A percentile compares a stretch with the other conserved stretches of the same genome.
phyloP scores from a whole-genome alignment of 1,140 invertebrate genomes.

The Drosophila nasuta region DNA sequence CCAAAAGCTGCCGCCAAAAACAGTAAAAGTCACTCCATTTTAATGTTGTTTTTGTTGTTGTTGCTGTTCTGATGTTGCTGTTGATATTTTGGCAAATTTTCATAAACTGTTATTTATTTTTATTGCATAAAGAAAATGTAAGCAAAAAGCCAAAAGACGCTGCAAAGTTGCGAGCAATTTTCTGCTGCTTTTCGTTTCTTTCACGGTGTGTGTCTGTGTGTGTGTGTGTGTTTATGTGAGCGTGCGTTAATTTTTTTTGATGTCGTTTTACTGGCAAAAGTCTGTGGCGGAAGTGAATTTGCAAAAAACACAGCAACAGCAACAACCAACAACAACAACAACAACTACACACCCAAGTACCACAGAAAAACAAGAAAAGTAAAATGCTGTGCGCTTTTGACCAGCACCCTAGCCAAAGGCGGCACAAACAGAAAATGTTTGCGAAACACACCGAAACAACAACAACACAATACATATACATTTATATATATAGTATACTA shows the following conservation, averaged over 20 bases:
- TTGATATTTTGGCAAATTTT: slow-evolving; percentile 82
- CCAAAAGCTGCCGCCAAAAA: slow-evolving; percentile 56
- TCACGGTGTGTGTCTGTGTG: slow-evolving; percentile 6
- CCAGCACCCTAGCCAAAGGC: slow-evolving; percentile 44
- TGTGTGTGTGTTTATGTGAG: background rate
- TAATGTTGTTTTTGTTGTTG: slow-evolving; percentile 25
- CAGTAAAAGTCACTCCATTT: slow-evolving; percentile 75
- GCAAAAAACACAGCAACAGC: slow-evolving; percentile 61
- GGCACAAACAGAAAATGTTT: slow-evolving; percentile 71
- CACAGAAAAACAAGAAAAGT: slow-evolving; percentile 39
- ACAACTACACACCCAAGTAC: slow-evolving; percentile 3
- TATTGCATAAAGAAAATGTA: slow-evolving; percentile 73
- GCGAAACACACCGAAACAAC: slow-evolving; percentile 50
- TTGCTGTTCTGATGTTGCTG: slow-evolving; percentile 42
- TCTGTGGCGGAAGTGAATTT: slow-evolving; percentile 76
- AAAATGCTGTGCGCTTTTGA: slow-evolving; percentile 75
- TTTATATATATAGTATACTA: slow-evolving; percentile 32
- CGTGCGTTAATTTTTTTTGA: slow-evolving; percentile 41
- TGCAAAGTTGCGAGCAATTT: slow-evolving; percentile 69
- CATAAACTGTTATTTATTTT: slow-evolving; percentile 83
- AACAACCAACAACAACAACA: background rate
- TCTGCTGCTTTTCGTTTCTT: slow-evolving; percentile 61
- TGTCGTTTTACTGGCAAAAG: slow-evolving; percentile 49
- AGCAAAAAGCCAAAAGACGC: slow-evolving; percentile 39
- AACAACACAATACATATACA: slow-evolving; percentile 22